Evolutionary conservation across 2,797 vertebrate species (phyloP).

Genomic region (Leptatherina wallacei): DNA sequence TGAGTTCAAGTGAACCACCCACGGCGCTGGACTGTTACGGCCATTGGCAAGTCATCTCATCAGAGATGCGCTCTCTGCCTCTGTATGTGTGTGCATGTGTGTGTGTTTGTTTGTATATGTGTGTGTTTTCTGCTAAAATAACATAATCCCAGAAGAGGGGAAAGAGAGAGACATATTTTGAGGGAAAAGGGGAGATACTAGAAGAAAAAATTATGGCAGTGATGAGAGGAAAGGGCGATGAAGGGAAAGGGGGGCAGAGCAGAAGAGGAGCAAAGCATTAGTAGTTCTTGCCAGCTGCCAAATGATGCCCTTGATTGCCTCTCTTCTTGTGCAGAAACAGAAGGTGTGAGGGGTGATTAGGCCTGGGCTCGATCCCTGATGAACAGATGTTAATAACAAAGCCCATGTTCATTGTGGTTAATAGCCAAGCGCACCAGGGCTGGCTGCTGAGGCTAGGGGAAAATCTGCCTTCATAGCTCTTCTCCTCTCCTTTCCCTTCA

Average conservation of each 20-base stretch:
- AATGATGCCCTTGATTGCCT: conserved; percentile 93
- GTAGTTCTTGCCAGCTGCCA: conserved; percentile 90
- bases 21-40: conserved; percentile 71
- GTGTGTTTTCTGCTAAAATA: conserved; percentile 66
- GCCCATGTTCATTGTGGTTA: conserved; percentile 89
- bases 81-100: conserved; percentile 21
- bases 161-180: conserved; percentile 64
- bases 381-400: conserved; percentile 93
- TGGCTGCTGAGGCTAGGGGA: conserved; percentile 88
- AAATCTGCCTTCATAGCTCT: conserved; percentile 85
- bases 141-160: conserved; percentile 80
- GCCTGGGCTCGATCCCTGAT: conserved; percentile 86
- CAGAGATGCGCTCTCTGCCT: conserved; percentile 65
- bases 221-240: conserved; percentile 70
- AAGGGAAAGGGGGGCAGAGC: conserved; percentile 53
- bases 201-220: conserved; percentile 68
- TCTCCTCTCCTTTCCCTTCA: conserved; percentile 78
- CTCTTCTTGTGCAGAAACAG: conserved; percentile 91
- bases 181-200: conserved; percentile 69
- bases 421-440: conserved; percentile 87
- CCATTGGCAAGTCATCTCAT: conserved; percentile 80
- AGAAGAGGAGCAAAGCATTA: conserved; percentile 86
- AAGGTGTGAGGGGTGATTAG: conserved; percentile 92
- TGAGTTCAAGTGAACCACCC: conserved; percentile 77
- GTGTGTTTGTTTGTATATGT: conserved; percentile 30